A percentile compares a stretch with the other conserved stretches of the same genome.
Evolutionary conservation across 2,888 invertebrate genomes (phyloP).

Genomic region (Leucania comma): DNA sequence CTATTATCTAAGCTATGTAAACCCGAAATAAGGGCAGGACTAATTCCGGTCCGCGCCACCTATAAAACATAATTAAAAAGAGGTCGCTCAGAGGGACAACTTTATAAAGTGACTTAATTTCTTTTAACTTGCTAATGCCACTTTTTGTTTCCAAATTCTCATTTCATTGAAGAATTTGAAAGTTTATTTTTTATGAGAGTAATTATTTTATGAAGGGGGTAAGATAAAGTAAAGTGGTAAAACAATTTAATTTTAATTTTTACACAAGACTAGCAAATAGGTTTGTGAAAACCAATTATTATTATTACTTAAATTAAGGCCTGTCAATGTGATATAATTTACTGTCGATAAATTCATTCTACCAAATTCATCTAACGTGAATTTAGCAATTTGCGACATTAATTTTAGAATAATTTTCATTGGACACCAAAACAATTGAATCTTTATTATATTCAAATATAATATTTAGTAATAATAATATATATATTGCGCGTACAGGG

Average conservation of each 20-base stretch:
- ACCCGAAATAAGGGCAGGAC: conserved; percentile 24
- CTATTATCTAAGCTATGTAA: conserved; percentile 41
- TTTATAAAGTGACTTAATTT: conserved; percentile 73
- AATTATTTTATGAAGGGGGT: conserved; percentile 36
- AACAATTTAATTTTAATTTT: background rate
- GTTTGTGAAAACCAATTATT: too few species aligned
- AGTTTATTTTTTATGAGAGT: conserved; percentile 9
- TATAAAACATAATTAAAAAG: conserved; percentile 75
- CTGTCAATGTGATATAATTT: too few species aligned
- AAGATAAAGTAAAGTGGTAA: background rate
- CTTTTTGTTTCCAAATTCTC: conserved; percentile 58
- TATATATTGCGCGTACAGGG: too few species aligned
- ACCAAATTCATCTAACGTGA: too few species aligned
- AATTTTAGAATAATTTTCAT: too few species aligned
- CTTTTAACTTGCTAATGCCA: conserved; percentile 64
- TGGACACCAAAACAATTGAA: too few species aligned
- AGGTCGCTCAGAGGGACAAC: conserved; percentile 64
- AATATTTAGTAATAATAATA: too few species aligned
- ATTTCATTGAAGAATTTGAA: conserved; percentile 53
- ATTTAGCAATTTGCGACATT: too few species aligned
- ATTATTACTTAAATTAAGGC: too few species aligned
- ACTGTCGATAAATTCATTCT: too few species aligned
- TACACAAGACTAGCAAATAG: too few species aligned
- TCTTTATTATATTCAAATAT: too few species aligned
- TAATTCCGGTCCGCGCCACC: conserved; percentile 59